Evolutionary conservation across 2,113 vertebrate species (phyloP).

Genomic region (Aphyosemion australe): DNA sequence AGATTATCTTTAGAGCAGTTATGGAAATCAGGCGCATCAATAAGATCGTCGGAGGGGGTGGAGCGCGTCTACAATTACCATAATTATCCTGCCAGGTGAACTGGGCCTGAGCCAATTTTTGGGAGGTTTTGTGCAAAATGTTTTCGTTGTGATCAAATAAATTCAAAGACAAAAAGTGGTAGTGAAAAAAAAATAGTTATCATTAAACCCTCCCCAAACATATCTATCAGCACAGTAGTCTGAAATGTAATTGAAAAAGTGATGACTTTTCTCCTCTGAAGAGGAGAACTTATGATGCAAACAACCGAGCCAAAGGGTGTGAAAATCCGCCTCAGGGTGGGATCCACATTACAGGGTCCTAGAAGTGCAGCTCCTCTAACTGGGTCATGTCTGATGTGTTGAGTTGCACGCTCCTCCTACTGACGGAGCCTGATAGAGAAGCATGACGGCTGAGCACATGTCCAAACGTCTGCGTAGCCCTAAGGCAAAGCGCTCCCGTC

Average conservation of each 20-base stretch:
- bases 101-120: constrained; percentile 31
- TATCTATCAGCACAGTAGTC: background rate
- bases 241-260: constrained; percentile 37
- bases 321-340: constrained; percentile 54
- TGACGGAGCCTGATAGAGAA: constrained; percentile 40
- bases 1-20: no score
- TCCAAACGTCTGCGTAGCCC: constrained; percentile 39
- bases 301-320: constrained; percentile 48
- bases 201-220: background rate
- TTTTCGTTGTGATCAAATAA: background rate
- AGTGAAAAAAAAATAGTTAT: background rate
- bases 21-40: no score
- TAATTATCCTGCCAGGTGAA: no score
- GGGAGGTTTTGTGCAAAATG: constrained; percentile 1
- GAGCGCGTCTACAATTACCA: no score
- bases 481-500: constrained; percentile 6
- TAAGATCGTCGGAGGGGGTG: no score
- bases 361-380: constrained; percentile 57
- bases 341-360: constrained; percentile 52
- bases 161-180: background rate
- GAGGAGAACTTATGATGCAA: constrained; percentile 20
- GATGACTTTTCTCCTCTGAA: constrained; percentile 18
- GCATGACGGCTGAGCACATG: constrained; percentile 26
- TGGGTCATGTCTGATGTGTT: constrained; percentile 71
- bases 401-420: constrained; percentile 43